Evolutionary conservation across 2,113 vertebrate species (phyloP).

Genomic region (Sinocyclocheilus grahami): DNA sequence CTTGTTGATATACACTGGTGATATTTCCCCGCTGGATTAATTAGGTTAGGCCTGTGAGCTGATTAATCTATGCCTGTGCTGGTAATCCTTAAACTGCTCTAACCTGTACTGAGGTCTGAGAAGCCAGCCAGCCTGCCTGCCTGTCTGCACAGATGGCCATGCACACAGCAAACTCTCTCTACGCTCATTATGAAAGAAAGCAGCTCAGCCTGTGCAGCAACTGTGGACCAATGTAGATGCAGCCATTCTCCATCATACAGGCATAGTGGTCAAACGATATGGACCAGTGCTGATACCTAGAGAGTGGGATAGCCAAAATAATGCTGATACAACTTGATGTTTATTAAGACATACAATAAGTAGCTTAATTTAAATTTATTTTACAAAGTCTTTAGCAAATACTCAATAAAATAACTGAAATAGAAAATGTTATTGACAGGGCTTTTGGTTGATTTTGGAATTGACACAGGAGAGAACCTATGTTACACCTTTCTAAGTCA

Average conservation of each 20-base stretch:
- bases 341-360: not conserved
- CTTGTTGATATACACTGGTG: slow-evolving; percentile 43
- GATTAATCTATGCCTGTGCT: slow-evolving; percentile 56
- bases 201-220: not conserved
- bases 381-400: not conserved
- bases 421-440: not conserved
- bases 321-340: not conserved
- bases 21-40: slow-evolving; percentile 51
- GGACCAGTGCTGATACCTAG: not conserved
- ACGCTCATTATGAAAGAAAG: not conserved
- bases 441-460: not conserved
- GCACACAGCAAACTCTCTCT: not conserved
- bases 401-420: not conserved
- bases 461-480: not conserved
- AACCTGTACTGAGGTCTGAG: slow-evolving; percentile 37
- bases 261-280: too few relatives aligned
- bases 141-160: slow-evolving; percentile 18
- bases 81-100: slow-evolving; percentile 54
- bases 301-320: not conserved
- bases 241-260: not conserved
- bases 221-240: not conserved
- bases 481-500: not conserved
- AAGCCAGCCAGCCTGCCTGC: not conserved
- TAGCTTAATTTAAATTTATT: not conserved
- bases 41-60: slow-evolving; percentile 45